Conservation (phyloP, 1,140 invertebrate genomes). For the Panulirus ornatus region DNA sequence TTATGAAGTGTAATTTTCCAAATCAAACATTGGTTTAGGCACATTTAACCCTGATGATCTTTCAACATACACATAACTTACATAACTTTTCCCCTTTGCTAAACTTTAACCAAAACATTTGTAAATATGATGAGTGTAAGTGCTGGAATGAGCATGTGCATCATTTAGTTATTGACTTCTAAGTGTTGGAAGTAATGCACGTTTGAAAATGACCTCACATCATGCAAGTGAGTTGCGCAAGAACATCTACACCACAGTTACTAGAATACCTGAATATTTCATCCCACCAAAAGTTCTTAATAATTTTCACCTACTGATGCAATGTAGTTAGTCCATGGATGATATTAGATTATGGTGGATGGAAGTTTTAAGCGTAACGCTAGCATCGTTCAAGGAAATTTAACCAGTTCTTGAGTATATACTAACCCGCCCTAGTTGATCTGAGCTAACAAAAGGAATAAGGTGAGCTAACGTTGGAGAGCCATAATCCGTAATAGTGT, state of each 20-base stretch:
- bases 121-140: neutral
- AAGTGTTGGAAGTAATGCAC: neutral
- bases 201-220: slow-evolving; percentile 2
- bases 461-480: slow-evolving; percentile 16
- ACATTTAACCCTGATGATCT: neutral
- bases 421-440: neutral
- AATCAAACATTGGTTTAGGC: neutral
- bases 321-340: neutral
- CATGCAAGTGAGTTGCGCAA: neutral
- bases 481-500: neutral
- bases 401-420: neutral
- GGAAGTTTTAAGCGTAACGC: neutral
- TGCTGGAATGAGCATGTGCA: neutral
- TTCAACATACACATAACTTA: neutral
- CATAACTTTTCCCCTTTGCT: neutral
- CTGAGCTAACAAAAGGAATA: slow-evolving; percentile 26
- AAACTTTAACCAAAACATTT: neutral
- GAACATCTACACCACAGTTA: neutral
- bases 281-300: neutral
- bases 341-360: neutral
- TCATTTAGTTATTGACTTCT: neutral
- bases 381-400: slow-evolving; percentile 7
- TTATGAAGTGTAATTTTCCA: neutral
- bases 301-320: too few relatives aligned
- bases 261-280: neutral